These are phyloP conservation scores for Tupaia chinensis DNA, from an alignment of 2,113 vertebrate species.

Conservation along the genomic window DNA sequence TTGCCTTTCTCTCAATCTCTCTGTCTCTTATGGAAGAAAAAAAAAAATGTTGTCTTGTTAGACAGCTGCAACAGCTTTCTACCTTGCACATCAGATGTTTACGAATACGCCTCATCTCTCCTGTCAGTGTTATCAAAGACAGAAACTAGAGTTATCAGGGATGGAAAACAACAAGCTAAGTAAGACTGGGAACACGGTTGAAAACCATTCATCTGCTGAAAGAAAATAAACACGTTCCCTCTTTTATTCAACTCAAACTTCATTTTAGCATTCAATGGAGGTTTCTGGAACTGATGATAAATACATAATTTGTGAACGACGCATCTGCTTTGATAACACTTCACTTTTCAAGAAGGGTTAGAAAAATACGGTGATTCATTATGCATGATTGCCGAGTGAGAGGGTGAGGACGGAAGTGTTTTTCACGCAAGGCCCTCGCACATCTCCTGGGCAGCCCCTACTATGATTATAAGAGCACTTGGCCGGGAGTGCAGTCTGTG, in stretches of 20 bases:
- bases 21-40: too few relatives aligned
- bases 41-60: too few relatives aligned
- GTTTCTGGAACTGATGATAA: slow-evolving; percentile 35
- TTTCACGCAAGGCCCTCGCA: slow-evolving; percentile 74
- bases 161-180: not conserved
- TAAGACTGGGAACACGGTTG: not conserved
- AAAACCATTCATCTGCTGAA: not conserved
- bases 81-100: not conserved
- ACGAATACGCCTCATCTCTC: not conserved
- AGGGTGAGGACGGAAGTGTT: slow-evolving; percentile 76
- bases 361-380: slow-evolving; percentile 63
- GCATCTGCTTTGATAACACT: slow-evolving; percentile 34
- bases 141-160: not conserved
- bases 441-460: slow-evolving; percentile 71
- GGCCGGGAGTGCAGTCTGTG: slow-evolving; percentile 65
- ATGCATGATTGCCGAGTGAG: slow-evolving; percentile 76
- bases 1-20: too few relatives aligned
- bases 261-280: not conserved
- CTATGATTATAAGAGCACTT: slow-evolving; percentile 73
- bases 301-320: not conserved
- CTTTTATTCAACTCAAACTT: not conserved
- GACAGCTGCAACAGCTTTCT: not conserved
- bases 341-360: slow-evolving; percentile 26
- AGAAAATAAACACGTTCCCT: not conserved
- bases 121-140: not conserved